Conservation (phyloP, 1,140 invertebrate species). For the Lutraria rhynchaena region DNA sequence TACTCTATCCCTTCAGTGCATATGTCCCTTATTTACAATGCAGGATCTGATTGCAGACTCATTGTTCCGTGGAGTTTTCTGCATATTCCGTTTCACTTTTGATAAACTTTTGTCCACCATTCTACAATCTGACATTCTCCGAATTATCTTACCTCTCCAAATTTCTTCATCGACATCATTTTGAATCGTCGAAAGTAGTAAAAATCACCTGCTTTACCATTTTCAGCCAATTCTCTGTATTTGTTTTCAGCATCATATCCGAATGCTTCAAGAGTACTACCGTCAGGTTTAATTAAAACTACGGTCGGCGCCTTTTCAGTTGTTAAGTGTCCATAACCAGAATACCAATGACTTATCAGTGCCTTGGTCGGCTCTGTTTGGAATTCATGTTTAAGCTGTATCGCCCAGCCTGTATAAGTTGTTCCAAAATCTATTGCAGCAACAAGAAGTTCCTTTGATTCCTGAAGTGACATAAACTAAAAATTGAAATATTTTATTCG, state of each 20-base stretch:
- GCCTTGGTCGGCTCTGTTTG: background rate
- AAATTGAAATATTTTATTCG: too few species aligned
- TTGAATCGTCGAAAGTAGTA: conserved; percentile 33
- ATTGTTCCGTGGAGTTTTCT: background rate
- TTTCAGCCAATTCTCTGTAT: conserved; percentile 27
- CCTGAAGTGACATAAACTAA: too few species aligned
- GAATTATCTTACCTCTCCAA: conserved; percentile 9
- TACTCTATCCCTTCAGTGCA: too few species aligned
- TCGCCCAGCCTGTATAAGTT: conserved; percentile 11
- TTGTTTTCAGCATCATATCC: conserved; percentile 33
- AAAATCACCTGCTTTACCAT: conserved; percentile 12
- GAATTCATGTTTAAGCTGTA: conserved; percentile 2
- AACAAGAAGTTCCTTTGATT: too few species aligned
- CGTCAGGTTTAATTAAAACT: conserved; percentile 36
- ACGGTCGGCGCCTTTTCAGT: conserved; percentile 22
- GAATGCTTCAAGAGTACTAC: conserved; percentile 43
- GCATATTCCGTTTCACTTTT: background rate
- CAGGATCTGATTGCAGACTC: background rate
- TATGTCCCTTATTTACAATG: background rate
- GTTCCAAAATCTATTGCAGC: conserved; percentile 31
- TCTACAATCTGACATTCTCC: background rate
- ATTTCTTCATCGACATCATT: conserved; percentile 13
- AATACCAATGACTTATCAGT: background rate
- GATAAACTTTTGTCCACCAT: background rate
- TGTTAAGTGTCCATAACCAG: background rate